phyloP scores from a whole-genome alignment of 2,888 invertebrate genomes.

The Drosophila melanocephala region DNA sequence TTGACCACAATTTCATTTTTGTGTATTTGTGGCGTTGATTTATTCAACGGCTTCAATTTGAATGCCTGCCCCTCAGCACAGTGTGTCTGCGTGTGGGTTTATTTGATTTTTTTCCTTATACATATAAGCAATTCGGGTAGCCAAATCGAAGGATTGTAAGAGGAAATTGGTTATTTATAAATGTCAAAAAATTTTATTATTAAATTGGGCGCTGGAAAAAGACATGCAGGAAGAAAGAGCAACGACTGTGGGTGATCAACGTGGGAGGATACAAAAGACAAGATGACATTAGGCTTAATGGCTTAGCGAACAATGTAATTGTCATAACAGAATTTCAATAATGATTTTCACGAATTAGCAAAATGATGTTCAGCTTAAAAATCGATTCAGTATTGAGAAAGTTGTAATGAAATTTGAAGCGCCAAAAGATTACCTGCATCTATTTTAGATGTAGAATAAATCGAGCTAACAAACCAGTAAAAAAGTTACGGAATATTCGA shows the following conservation, averaged over 20 bases:
- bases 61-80: conserved; percentile 20
- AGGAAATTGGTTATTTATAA: conserved; percentile 82
- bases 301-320: not conserved
- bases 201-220: conserved; percentile 50
- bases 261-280: not conserved
- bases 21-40: conserved; percentile 84
- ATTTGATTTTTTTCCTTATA: not conserved
- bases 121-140: conserved; percentile 58
- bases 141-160: conserved; percentile 37
- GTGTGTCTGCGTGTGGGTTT: conserved; percentile 68
- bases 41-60: conserved; percentile 69
- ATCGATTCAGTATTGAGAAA: not conserved
- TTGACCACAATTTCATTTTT: conserved; percentile 79
- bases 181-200: conserved; percentile 50
- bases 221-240: not conserved
- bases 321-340: not conserved
- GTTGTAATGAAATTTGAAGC: not conserved
- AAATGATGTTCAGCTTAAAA: not conserved
- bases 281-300: not conserved
- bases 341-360: not conserved
- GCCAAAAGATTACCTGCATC: not conserved
- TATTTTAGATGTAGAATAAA: not conserved
- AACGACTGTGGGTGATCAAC: not conserved
- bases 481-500: not conserved
- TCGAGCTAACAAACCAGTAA: not conserved